Evolutionary conservation across 2,797 vertebrate species (phyloP), one percentile per base, ranked within the genome.

Genomic region (Coilia nasus): DNA sequence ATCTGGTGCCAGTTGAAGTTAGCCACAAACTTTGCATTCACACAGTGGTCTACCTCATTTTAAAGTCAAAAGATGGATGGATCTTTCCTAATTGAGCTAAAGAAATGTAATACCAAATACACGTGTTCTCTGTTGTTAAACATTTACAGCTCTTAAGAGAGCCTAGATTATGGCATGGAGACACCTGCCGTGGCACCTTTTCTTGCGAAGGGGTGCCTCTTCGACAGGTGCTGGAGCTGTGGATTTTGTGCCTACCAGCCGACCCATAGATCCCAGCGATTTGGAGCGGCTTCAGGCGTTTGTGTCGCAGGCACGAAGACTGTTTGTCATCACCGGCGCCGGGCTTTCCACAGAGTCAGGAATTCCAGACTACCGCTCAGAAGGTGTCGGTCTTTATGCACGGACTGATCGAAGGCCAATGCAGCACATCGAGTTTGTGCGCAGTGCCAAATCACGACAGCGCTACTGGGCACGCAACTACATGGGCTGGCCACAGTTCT

Each of bases 391-490:
- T 21, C 95, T 99, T 35, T 99, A 99, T 0, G 96, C 97, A 17
- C 96, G 97, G 88, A 98, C 98, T 0, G 94, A 97, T 88, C 93
- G 95, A n/a, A 93, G 96, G 25, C 98, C 98, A 0, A 93, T 99
- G 92, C 96, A 98, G 88, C 97, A 99, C 0, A 50, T 89, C 0
- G 97, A 98, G 89, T 99, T 99, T 5, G 3, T 98, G 44, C 93
- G 91, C 28, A 98, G 96, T 0, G 95, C 96, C 1, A 92, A 90
- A 0, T 92, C 97, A 82, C 96, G 98, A 11, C 98, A 98, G 93
- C 94, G 95, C 19, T 99, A 99, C 94, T 99, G 98, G 98, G 98
- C 98, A 1, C 95, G 98, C 83, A 99, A 98, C 93, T 99, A 97
- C 0, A 94, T 97, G n/a, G 98, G 98, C 6, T 99, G 98, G 98